Evolutionary conservation across 37 sponge, comb jelly and placozoan genomes (phyloP), one percentile per base, ranked within the genome.

Genomic region (Spongilla lacustris): DNA sequence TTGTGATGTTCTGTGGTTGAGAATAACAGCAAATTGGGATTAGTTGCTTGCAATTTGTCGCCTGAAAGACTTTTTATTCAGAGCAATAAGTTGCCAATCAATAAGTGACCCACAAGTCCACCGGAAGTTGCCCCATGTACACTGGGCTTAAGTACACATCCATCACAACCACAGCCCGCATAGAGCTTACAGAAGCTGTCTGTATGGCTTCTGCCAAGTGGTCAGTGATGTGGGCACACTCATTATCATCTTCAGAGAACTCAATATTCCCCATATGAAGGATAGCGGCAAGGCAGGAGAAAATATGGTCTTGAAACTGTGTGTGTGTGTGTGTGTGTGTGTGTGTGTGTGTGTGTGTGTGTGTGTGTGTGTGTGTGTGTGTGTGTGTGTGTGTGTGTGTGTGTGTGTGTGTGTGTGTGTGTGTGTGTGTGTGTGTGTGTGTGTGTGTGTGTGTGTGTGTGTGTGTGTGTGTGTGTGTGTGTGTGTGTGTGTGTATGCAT

Each of bases 221-320:
- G 70, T 78, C 86, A 35, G 34, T 23, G 50, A 94, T 79, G 32
- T 68, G 68, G 0, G 94, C 87, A 25, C 77, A 69, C 58, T 94
- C 94, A 46, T 79, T 25, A 36, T 84, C 89, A 75, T 90, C 89
- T 73, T 94, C 89, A 0, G 79, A 67, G 80, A 93, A 93, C 67
- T 83, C 37, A 23, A 93, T 67, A 75, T 93, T 93, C 2, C 93
- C 93, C 69, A 93, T 19, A 76, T 93, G 86, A 14, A 93, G 78
- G 81, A 93, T 66, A 17, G 84, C 87, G 0, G 87, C 84, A 38
- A 89, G 76, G 31, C 84, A 84, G 2, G 69, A 67, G 77, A 89
- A 93, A 23, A 89, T 48, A 73, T 89, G 75, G 9, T 81, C 74
- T 69, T 93, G 93, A 25, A 89, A 25, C 79, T 83, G 30, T 26